Base-by-base conservation (phyloP, 2,888 invertebrate species). In the Mycogona germanica region DNA sequence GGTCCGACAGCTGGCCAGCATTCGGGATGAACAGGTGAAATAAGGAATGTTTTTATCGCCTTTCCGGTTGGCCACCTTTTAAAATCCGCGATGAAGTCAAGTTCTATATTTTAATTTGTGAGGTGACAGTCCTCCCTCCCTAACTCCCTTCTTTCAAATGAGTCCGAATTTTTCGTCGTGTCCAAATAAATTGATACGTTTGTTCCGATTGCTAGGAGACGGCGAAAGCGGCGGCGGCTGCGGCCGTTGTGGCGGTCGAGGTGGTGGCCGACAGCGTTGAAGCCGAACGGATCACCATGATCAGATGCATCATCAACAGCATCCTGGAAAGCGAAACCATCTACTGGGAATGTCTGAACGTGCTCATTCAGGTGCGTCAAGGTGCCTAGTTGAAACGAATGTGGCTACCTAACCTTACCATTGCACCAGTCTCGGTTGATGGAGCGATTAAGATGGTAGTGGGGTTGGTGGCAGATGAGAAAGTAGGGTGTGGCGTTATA, bases 251-350 rank as follows among this genome's bases (percentile, higher is more conserved):
- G 23, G 3, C 42, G 1, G 2, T 26, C 3, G 42, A 14, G 2
- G 17, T 25, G 4, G 48, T 32, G 12, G 21, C 30, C 21, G 32
- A 51, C 4, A 28, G 26, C n/a, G 42, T 44, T 42, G 83, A 83
- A 64, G 80, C 82, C 14, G 87, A 86, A 67, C 78, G 86, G 60
- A 79, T 84, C 57, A 81, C 84, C 50, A 88, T 89, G 83, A 85
- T 88, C 64, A 82, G 85, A 64, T 85, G 85, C 66, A 88, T 93
- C 65, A 78, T 92, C 58, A 81, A 80, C 62, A 89, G 88, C 65
- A 89, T 93, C 60, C 83, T 92, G 62, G 88, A 89, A 64, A 91
- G 89, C 68, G 93, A 93, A 73, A 81, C 81, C 48, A 81, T 86
- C 60, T 93, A 92, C 68, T 85, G 92, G 42, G 87, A 87, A 70